Evolutionary conservation across 2,888 invertebrate genomes (phyloP), one percentile per base, ranked within the genome.

Genomic region (Cyaniris semiargus): DNA sequence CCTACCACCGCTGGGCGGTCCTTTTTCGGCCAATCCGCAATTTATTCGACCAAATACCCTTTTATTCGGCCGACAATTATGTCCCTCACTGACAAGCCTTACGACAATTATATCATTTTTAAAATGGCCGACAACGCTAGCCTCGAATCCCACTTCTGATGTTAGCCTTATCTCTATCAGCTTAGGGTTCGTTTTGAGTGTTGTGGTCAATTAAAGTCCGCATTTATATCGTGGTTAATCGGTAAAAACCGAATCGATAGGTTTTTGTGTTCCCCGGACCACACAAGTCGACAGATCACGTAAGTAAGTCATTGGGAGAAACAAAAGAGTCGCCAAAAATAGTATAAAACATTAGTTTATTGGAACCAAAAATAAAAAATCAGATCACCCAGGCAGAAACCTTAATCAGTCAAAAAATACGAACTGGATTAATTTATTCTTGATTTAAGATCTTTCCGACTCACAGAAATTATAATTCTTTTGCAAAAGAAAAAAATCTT

Each of bases 191-290:
- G 15, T 3, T 38, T 72, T 72, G 8, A 21, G 21, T 10, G 38
- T 10, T 38, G 3, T 2, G 13, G 8, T 5, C 13, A 13, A 5
- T 72, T 15, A 21, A 23, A 23, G 72, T 2, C 8, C 44, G 72
- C 72, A 72, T 13, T 38, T 38, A 21, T 72, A 21, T 44, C 21
- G 38, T 44, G 21, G 72, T 44, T 21, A 44, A 38, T 72, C 21
- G 72, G 38, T 72, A 72, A 72, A 72, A 72, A 72, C 38, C 72
- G 72, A 72, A 72, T 72, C 72, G 72, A 72, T 72, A 72, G 72
- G 72, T 72, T 72, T 72, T 72, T 72, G 72, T 72, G 38, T 72
- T 72, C 44, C 23, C 1, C 3, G 44, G 72, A 72, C 72, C 72
- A 72, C 72, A 72, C 72, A 72, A 38, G 72, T 38, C 72, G 72